Evolutionary conservation across 2,797 vertebrate genomes (phyloP), one percentile per base, ranked within the genome.

Genomic region (Nannoperca australis): DNA sequence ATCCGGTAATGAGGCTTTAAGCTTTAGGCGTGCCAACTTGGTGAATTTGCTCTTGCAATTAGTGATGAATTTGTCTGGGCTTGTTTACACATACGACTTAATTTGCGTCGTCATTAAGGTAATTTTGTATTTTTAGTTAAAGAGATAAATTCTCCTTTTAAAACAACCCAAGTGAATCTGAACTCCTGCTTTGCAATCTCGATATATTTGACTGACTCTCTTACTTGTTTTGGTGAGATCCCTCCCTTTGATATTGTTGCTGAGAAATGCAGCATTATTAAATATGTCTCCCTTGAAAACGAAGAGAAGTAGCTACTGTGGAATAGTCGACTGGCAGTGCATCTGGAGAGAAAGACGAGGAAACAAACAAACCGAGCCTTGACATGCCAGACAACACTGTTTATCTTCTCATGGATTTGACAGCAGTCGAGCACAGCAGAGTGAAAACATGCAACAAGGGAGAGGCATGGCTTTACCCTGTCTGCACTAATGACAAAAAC

Each of bases 401-500:
- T 86, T 84, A 34, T 66, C 76, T 74, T 78, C 58, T 14, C 11
- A 2, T 27, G 47, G 60, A 18, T 85, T 77, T 76, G 80, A 83
- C 68, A 75, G 74, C 66, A 15, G 51, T 61, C 42, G 65, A 53
- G 27, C 76, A 47, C 17, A 51, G 38, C 67, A 63, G 70, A 73
- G 68, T 76, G 80, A 79, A 79, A 81, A 76, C 76, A 82, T 73
- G 67, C 60, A 17, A 7, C 13, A 0, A 32, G 55, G 44, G 65
- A 64, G 59, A 24, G 55, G 49, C 22, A 0, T 5, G 62, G 66
- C 64, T 59, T 30, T 1, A 8, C 1, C 32, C n/a, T 50, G 77
- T 88, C 73, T 77, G 38, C 36, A 14, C 83, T 92, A 84, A 94
- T 88, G 88, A 82, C 78, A 73, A 88, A 93, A 93, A 83, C 92